Conservation (phyloP, 2,797 vertebrate species). For the Coregonus suidteri region DNA sequence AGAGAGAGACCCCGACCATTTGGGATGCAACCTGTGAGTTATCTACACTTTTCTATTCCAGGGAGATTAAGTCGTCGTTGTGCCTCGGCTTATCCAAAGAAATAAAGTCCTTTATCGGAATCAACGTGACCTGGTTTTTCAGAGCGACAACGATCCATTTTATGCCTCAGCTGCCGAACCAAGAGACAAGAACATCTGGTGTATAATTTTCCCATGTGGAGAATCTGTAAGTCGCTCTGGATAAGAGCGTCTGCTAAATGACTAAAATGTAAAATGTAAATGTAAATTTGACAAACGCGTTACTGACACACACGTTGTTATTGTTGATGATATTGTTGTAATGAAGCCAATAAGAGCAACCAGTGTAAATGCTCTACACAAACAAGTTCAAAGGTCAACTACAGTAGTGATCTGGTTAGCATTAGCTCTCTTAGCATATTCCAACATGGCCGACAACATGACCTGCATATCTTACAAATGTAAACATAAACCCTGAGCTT, state of each 20-base stretch:
- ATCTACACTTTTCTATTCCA: background rate
- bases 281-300: background rate
- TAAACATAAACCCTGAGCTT: background rate
- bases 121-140: slow-evolving; percentile 22
- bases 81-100: background rate
- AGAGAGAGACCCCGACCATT: background rate
- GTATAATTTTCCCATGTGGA: background rate
- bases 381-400: background rate
- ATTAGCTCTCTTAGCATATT: too few relatives aligned
- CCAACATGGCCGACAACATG: too few relatives aligned
- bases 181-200: background rate
- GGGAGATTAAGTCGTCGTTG: background rate
- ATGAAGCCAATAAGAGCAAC: background rate
- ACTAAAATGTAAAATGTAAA: too few relatives aligned
- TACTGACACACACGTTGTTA: background rate
- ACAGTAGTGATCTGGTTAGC: too few relatives aligned
- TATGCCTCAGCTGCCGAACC: background rate
- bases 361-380: background rate
- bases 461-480: too few relatives aligned
- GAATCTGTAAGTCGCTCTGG: too few relatives aligned
- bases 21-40: background rate
- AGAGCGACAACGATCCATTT: slow-evolving; percentile 2
- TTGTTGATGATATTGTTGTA: background rate
- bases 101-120: slow-evolving; percentile 14
- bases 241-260: too few relatives aligned